Evolutionary conservation across 2,797 vertebrate genomes (phyloP), one percentile per base, ranked within the genome.

Genomic region (Pseudochaenichthys georgianus): DNA sequence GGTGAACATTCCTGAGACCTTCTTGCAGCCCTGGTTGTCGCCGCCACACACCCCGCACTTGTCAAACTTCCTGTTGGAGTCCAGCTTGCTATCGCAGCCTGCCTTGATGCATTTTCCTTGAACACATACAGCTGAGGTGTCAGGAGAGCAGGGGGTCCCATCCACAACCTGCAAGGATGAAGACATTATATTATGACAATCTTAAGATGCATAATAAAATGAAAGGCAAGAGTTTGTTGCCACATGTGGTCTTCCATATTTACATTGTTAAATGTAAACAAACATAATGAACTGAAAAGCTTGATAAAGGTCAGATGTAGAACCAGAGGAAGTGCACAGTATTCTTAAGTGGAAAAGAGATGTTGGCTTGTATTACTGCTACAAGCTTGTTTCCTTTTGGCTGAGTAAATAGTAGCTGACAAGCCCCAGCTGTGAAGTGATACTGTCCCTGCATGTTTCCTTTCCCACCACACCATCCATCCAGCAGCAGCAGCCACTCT

Each of bases 31-130:
- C 87, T 95, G 96, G 89, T 97, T 98, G 91, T 99, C 96, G 31
- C 98, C 98, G 0, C 97, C 98, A 0, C 98, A 99, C 55, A 97
- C 94, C 0, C 98, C 96, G 9, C 98, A 99, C 64, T 98, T 99
- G 92, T 99, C 96, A 0, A 96, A 98, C 89, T 97, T 99, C 92
- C 95, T 98, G 88, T 95, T 97, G 68, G 98, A 99, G 82, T 97
- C 97, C 83, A 99, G 78, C 80, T 95, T 97, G 75, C 97, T 94
- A 0, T 99, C 98, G 0, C 98, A 99, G 55, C 98, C 98, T 0
- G 97, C 98, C 83, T 98, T 99, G 89, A 98, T 96, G 90, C 98
- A 99, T 57, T 96, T 97, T 28, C 98, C 98, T 92, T 98, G 98
- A 67, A 99, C 97, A 0, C 98, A 99, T 61, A 99, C 85, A 0